These are phyloP conservation scores for Nomada flava DNA, from an alignment of 2,888 invertebrate genomes.

Conservation along the genomic window DNA sequence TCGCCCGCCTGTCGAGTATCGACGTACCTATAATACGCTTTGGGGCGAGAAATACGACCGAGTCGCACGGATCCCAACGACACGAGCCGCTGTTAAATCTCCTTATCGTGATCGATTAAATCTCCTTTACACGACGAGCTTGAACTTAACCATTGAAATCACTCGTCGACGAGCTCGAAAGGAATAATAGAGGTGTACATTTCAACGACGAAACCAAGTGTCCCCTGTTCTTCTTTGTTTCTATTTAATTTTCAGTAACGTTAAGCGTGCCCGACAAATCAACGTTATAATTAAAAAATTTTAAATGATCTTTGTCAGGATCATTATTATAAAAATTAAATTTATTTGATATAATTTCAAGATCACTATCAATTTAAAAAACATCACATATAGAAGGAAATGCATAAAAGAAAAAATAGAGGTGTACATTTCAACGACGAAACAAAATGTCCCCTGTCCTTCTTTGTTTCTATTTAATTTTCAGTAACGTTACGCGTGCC, in stretches of 20 bases:
- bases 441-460: too few relatives aligned
- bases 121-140: background rate
- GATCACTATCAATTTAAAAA: too few relatives aligned
- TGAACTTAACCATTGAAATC: background rate
- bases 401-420: too few relatives aligned
- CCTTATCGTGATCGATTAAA: constrained; percentile 12
- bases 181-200: too few relatives aligned
- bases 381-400: too few relatives aligned
- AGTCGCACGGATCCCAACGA: constrained; percentile 10
- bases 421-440: too few relatives aligned
- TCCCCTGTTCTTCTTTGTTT: background rate
- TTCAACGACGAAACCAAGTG: too few relatives aligned
- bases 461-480: background rate
- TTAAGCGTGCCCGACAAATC: background rate
- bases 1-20: constrained; percentile 36
- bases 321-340: too few relatives aligned
- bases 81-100: constrained; percentile 9
- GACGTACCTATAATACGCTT: constrained; percentile 20
- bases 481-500: background rate
- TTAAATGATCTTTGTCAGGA: too few relatives aligned
- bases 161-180: background rate
- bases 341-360: too few relatives aligned
- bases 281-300: too few relatives aligned
- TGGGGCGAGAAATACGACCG: constrained; percentile 26
- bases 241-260: background rate